These are phyloP conservation scores for Dipodomys stephensi DNA, from an alignment of 2,113 vertebrate species.

Conservation along the genomic window DNA sequence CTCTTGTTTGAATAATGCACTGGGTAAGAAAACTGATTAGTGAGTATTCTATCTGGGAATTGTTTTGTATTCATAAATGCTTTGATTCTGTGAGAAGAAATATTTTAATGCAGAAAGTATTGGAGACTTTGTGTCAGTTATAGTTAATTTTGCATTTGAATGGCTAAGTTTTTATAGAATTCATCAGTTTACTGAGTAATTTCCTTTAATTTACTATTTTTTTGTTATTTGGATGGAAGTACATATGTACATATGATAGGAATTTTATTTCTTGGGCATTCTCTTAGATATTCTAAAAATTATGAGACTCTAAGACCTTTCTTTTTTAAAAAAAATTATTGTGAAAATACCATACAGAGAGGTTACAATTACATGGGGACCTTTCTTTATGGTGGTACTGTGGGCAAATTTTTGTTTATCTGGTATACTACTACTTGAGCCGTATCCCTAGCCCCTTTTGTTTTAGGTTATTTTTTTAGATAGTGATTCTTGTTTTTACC, in stretches of 20 bases:
- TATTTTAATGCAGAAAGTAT: no score
- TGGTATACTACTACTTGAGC: no score
- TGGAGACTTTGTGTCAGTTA: background rate
- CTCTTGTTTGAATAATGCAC: rapidly evolving
- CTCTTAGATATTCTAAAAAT: background rate
- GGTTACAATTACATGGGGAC: no score
- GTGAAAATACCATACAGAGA: no score
- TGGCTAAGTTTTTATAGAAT: background rate
- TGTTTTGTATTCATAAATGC: background rate
- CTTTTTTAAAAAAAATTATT: no score
- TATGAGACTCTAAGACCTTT: no score
- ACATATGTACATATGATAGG: background rate
- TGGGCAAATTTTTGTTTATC: no score
- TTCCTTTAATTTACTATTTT: conserved; percentile 41
- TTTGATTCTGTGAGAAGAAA: no score
- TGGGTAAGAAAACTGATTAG: background rate
- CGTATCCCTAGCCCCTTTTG: no score
- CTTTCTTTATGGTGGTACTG: no score
- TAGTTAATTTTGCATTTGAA: background rate
- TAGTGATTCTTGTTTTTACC: no score
- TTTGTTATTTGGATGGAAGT: background rate
- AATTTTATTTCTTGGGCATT: background rate
- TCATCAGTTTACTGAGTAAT: background rate
- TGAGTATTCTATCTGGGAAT: background rate
- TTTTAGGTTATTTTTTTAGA: no score